Evolutionary conservation across 2,888 invertebrate genomes (phyloP).

Genomic region (Drosophila infuscata): DNA sequence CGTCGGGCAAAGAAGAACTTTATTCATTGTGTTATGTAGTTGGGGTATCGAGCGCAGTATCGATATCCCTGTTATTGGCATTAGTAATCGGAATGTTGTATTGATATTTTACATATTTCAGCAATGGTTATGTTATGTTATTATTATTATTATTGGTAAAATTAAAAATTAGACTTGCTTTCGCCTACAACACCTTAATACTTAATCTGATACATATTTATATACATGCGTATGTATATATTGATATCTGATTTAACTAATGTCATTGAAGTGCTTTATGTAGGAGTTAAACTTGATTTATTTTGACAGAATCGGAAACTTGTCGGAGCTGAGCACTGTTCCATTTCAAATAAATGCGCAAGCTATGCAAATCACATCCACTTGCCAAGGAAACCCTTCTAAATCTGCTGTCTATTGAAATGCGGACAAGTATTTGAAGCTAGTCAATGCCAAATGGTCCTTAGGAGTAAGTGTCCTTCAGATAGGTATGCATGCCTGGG

Average conservation of each 20-base stretch:
- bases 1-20: too few species aligned
- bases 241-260: not conserved
- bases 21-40: too few species aligned
- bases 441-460: conserved; percentile 10
- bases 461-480: conserved; percentile 1
- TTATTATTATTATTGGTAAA: not conserved
- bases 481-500: not conserved
- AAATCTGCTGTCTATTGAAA: conserved; percentile 26
- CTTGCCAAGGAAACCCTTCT: conserved; percentile 24
- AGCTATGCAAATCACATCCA: conserved; percentile 64
- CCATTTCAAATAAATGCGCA: conserved; percentile 25
- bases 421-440: conserved; percentile 10
- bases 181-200: not conserved
- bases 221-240: not conserved
- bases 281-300: conserved; percentile 24
- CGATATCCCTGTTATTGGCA: too few species aligned
- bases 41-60: too few species aligned
- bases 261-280: not conserved
- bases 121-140: not conserved
- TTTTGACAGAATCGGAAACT: conserved; percentile 2
- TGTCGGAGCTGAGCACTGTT: conserved; percentile 14
- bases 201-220: not conserved
- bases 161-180: not conserved
- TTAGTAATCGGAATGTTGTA: too few species aligned
- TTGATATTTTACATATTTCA: too few species aligned